Evolutionary conservation across 1,140 invertebrate species (phyloP), one percentile per base, ranked within the genome.

Genomic region (Drosophila melanica): DNA sequence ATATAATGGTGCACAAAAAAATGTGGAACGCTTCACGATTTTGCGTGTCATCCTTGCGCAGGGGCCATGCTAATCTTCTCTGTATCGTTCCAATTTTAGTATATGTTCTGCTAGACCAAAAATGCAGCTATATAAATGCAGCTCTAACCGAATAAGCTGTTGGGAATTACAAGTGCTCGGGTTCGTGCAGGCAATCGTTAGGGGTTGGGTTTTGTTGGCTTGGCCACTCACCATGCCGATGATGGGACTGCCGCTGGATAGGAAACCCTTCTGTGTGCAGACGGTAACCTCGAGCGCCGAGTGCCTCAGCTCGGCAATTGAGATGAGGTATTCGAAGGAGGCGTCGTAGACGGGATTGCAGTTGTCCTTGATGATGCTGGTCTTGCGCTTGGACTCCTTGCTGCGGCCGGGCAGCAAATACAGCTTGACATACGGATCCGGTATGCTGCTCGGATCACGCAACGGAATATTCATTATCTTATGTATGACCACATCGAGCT

Each of bases 61-160:
- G 95, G 95, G 96, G 96, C 96, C 96, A 97, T 97, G 96, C 96
- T 97, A 97, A 97, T 97, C 96, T 96, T 96, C 95, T 96, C 96
- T 96, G 95, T 96, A 96, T 97, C 95, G 95, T 96, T 97, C 96
- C 95, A 95, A 95, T 95, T 94, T 95, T 95, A 95, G 94, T 95
- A 95, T 95, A 95, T 95, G 94, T 95, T 95, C 94, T 94, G 94
- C 94, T 95, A 95, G 94, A 95, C 95, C 94, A 76, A 91, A 62
- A 20, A 27, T 6, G 1, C 11, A 5, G 1, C 18, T 71, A 85
- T 81, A 66, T 90, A 90, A 76, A 85, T 12, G 5, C 0, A 11
- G 1, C 0, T 0, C 0, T 0, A 0, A 1, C 10, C 0, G 50
- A 85, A 86, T n/a, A 53, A 6, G 14, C 4, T 65, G 33, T 77